Evolutionary conservation across 2,797 vertebrate species (phyloP).

Genomic region (Agapornis canus): DNA sequence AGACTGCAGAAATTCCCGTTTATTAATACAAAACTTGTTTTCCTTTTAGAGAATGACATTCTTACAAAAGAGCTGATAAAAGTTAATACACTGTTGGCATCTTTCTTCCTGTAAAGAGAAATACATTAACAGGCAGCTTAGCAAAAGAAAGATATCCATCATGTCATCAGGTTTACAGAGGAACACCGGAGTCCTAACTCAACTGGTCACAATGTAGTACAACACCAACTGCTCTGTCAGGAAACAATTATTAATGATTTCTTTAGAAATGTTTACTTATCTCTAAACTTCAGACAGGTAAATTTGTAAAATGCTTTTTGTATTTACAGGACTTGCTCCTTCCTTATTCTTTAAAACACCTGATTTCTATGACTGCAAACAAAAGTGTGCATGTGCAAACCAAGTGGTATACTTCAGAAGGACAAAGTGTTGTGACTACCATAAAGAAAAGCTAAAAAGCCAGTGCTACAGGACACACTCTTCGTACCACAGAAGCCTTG

Average conservation of each 20-base stretch:
- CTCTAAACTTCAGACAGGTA: not conserved
- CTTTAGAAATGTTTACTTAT: not conserved
- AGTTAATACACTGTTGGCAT: not conserved
- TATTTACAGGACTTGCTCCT: not conserved
- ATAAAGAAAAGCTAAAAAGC: not conserved
- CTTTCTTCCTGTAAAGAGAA: not conserved
- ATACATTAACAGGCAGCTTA: not conserved
- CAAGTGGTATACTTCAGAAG: not conserved
- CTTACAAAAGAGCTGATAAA: not conserved
- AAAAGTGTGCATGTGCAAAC: not conserved
- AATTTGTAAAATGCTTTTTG: not conserved
- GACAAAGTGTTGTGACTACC: not conserved
- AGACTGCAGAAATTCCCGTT: not conserved
- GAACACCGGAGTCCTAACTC: not conserved
- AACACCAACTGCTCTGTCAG: not conserved
- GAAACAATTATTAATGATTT: not conserved
- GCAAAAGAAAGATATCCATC: not conserved
- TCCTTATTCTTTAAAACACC: not conserved
- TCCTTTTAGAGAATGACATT: not conserved
- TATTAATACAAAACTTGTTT: not conserved
- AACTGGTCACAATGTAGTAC: not conserved
- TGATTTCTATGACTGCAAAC: not conserved
- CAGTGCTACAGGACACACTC: not conserved
- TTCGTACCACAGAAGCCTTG: not conserved
- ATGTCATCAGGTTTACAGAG: not conserved